Percentiles rank a stretch among this genome's conserved stretches.
Conservation (phyloP, 2,888 invertebrate genomes). For the Parasteatoda lunata region DNA sequence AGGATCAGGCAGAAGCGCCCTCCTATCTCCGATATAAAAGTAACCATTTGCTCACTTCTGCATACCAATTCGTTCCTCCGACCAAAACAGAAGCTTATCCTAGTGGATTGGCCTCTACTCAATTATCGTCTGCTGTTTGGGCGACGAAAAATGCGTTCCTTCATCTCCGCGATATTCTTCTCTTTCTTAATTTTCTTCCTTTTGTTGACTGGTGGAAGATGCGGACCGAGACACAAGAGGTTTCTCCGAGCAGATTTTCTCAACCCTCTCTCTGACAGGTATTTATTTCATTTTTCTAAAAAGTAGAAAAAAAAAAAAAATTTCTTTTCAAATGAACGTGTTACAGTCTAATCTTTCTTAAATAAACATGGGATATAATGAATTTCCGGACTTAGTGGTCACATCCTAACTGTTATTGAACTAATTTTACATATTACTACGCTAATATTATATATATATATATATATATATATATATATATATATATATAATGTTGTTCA, state of each 20-base stretch:
- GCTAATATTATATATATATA: no score
- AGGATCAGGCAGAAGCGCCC: slow-evolving; percentile 22
- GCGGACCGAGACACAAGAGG: slow-evolving; percentile 23
- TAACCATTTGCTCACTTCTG: background rate
- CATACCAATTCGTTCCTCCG: background rate
- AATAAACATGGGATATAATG: no score
- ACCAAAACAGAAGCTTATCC: background rate
- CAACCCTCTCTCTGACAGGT: slow-evolving; percentile 37
- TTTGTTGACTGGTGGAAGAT: background rate
- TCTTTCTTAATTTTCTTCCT: background rate
- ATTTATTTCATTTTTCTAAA: background rate
- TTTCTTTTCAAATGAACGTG: no score
- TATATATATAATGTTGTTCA: no score
- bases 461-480: no score
- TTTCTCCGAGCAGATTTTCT: slow-evolving; percentile 44
- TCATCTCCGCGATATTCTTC: slow-evolving; percentile 22
- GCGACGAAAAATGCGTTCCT: slow-evolving; percentile 37
- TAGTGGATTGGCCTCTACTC: background rate
- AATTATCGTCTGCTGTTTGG: slow-evolving; percentile 2
- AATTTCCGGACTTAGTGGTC: no score
- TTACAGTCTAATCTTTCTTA: no score
- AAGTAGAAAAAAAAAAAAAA: no score
- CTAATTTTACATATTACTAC: no score
- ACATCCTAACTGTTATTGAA: no score
- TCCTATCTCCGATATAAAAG: slow-evolving; percentile 14